Evolutionary conservation across 2,113 vertebrate species (phyloP).

Genomic region (Vanacampus margaritifer): DNA sequence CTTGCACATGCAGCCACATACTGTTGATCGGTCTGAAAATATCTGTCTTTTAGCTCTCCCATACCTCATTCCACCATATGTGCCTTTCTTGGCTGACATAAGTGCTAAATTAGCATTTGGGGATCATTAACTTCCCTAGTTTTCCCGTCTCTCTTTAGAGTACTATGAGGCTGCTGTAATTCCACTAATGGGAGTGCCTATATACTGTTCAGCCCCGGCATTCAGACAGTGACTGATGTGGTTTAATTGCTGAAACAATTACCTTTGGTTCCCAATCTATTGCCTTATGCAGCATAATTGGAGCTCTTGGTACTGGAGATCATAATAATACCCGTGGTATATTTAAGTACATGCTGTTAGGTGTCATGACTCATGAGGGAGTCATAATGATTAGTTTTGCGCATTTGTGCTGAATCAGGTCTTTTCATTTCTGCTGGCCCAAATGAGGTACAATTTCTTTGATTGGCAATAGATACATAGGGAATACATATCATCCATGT

Average conservation of each 20-base stretch:
- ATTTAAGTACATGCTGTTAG: constrained; percentile 7
- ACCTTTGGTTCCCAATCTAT: constrained; percentile 18
- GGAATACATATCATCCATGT: no score
- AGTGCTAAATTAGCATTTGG: constrained; percentile 37
- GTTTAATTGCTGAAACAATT: constrained; percentile 42
- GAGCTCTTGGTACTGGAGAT: constrained; percentile 6
- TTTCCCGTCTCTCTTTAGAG: constrained; percentile 30
- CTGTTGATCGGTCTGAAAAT: background rate
- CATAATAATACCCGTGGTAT: constrained; percentile 26
- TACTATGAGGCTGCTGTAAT: constrained; percentile 56
- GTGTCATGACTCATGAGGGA: constrained; percentile 33
- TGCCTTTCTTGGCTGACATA: constrained; percentile 17
- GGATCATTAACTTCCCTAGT: constrained; percentile 33
- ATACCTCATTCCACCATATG: background rate
- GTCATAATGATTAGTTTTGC: constrained; percentile 7
- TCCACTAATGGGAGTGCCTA: constrained; percentile 65
- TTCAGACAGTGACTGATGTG: constrained; percentile 56
- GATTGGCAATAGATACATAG: constrained; percentile 2
- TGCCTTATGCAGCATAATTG: constrained; percentile 38
- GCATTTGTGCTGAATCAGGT: constrained; percentile 22
- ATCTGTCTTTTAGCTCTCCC: background rate
- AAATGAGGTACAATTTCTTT: constrained; percentile 28
- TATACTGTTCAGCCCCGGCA: constrained; percentile 35
- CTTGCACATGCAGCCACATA: background rate
- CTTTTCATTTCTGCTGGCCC: constrained; percentile 17